Evolutionary conservation across 2,888 invertebrate genomes (phyloP), one percentile per base, ranked within the genome.

Genomic region (Yponomeuta evonymella): DNA sequence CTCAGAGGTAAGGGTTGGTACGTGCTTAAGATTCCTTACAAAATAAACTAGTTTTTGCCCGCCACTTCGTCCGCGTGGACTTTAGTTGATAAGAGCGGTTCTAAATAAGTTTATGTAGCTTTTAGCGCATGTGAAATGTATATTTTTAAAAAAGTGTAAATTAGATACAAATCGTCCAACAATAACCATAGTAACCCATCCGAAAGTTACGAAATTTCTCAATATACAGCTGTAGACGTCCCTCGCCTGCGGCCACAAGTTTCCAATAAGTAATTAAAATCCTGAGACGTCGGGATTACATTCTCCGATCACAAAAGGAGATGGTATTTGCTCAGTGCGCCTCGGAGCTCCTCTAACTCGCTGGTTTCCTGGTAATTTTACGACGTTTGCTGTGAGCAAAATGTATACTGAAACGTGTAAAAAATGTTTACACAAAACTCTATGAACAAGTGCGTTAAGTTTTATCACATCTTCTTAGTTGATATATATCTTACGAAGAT

Each of bases 251-350:
- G 90, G 91, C 89, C 89, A 85, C 90, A 90, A 90, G 86, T 91
- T 90, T 90, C 92, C 91, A 87, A 91, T 89, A 90, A 90, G 91
- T 90, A 90, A 92, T 92, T 92, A 92, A 91, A 91, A 91, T 88
- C 90, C 81, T 81, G 82, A 88, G 88, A 87, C 85, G 81, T 79
- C 66, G 83, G 87, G 87, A 89, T 90, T 88, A 90, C 88, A 80
- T 80, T 77, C 80, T 81, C 75, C 83, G 83, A 80, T 82, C 81
- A 83, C 89, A 89, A 85, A 82, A 81, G 83, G 82, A 81, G 76
- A 77, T 80, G 80, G 82, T 90, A 83, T 90, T 91, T 90, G 84
- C 83, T 81, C 79, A 76, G 78, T 79, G 76, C 83, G 83, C 83
- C 81, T 79, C 78, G 78, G 73, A 80, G 84, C 85, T 81, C 81